A percentile compares a stretch with the other conserved stretches of the same genome.
Conservation (phyloP, 2,113 vertebrate species). For the Azemiops feae region DNA sequence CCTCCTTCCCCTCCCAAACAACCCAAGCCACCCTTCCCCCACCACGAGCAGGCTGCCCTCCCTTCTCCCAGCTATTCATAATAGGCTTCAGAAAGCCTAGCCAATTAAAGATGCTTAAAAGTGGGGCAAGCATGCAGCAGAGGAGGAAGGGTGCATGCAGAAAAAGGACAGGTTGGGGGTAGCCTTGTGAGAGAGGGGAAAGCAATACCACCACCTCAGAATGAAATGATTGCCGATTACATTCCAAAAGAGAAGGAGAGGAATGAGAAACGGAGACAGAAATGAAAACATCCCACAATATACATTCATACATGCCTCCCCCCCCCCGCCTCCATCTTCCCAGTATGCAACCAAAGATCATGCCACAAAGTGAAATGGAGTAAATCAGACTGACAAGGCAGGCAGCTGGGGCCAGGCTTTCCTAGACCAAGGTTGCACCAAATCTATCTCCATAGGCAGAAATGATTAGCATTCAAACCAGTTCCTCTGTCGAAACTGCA, state of each 20-base stretch:
- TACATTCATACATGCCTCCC: too few relatives aligned
- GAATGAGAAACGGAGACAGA: not conserved
- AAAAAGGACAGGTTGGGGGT: conserved; percentile 62
- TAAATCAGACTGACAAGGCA: not conserved
- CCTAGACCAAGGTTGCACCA: not conserved
- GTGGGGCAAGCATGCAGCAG: conserved; percentile 57
- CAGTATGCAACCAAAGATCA: not conserved
- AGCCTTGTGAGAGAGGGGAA: conserved; percentile 37
- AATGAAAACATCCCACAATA: not conserved
- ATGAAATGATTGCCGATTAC: not conserved
- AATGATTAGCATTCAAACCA: not conserved
- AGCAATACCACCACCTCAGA: not conserved
- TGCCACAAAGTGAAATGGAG: not conserved
- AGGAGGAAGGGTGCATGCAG: conserved; percentile 43
- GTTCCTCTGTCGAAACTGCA: not conserved
- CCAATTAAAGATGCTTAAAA: conserved; percentile 64
- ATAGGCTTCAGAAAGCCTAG: conserved; percentile 49
- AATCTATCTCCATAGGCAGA: not conserved
- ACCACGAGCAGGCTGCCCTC: conserved; percentile 36
- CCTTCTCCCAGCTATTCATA: conserved; percentile 40
- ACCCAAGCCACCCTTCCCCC: conserved; percentile 12
- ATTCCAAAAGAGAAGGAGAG: not conserved
- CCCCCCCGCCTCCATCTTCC: not conserved
- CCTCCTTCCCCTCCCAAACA: not conserved
- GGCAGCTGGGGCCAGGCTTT: conserved; percentile 36